A percentile compares a stretch with the other conserved stretches of the same genome.
phyloP scores from a whole-genome alignment of 2,113 vertebrate genomes.

The Cranoglanis bouderius region DNA sequence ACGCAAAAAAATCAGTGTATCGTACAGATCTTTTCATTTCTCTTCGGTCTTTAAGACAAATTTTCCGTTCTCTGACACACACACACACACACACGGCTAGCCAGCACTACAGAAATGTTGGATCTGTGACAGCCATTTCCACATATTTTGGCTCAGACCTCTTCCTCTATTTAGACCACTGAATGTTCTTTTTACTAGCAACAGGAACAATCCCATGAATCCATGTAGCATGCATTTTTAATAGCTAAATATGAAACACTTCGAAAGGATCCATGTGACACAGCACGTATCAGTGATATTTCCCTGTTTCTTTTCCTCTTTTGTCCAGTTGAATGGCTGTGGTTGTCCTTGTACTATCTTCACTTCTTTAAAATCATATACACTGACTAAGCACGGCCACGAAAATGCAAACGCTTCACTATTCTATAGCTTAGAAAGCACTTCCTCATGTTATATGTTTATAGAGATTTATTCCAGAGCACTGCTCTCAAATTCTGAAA shows the following conservation, averaged over 20 bases:
- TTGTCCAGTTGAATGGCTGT: neutral
- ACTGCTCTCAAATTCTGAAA: neutral
- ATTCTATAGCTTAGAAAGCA: neutral
- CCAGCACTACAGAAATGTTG: slow-evolving; percentile 1
- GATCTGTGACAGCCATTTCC: slow-evolving; percentile 32
- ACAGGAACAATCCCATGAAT: neutral
- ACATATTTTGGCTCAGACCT: slow-evolving; percentile 20
- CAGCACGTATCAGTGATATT: neutral
- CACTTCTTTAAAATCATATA: neutral
- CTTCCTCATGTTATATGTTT: neutral
- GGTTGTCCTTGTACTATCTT: neutral
- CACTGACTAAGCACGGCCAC: neutral
- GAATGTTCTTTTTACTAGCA: neutral
- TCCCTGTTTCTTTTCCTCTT: slow-evolving; percentile 4
- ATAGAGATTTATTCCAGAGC: neutral
- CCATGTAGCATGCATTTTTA: neutral
- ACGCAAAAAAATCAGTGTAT: neutral
- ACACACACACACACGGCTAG: neutral
- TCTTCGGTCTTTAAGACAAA: neutral
- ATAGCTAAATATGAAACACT: neutral
- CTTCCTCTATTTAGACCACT: neutral
- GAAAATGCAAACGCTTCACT: neutral
- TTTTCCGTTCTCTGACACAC: neutral
- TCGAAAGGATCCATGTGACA: neutral
- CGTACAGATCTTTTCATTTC: neutral